A percentile compares a stretch with the other conserved stretches of the same genome.
These are phyloP conservation scores for Cosmia trapezina DNA, from an alignment of 2,888 invertebrate genomes.

Conservation along the genomic window DNA sequence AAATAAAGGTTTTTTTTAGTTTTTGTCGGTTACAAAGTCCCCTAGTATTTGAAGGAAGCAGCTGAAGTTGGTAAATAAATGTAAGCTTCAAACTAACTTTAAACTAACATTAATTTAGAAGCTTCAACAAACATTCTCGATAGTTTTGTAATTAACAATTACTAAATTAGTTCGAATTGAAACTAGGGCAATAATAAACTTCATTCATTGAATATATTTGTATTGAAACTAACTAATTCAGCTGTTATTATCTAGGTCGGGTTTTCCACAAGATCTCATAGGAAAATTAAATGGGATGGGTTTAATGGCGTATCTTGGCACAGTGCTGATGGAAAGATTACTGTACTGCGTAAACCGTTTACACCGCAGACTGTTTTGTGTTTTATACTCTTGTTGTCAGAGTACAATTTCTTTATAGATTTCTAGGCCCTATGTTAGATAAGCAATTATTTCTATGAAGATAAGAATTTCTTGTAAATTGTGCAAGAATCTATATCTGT, in stretches of 20 bases:
- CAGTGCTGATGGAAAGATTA: constrained; percentile 4
- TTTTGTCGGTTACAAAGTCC: not conserved
- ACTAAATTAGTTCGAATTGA: constrained; percentile 5
- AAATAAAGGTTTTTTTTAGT: too few relatives aligned
- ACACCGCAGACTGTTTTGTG: not conserved
- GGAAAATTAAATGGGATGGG: not conserved
- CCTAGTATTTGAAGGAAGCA: not conserved
- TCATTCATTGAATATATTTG: constrained; percentile 11
- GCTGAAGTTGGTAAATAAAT: not conserved
- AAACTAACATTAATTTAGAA: not conserved
- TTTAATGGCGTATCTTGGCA: constrained; percentile 8
- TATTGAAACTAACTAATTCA: constrained; percentile 7
- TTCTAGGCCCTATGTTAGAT: too few relatives aligned
- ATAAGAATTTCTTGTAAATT: not conserved
- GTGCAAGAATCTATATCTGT: too few relatives aligned
- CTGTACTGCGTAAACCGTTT: too few relatives aligned
- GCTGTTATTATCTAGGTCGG: constrained; percentile 1
- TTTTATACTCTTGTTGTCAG: not conserved
- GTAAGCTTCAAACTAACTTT: not conserved
- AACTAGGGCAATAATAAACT: constrained; percentile 23
- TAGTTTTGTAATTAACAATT: constrained; percentile 17
- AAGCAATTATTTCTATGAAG: not conserved
- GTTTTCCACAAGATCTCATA: not conserved
- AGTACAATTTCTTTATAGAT: not conserved
- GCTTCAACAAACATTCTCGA: not conserved